Evolutionary conservation across 2,797 vertebrate genomes (phyloP).

Genomic region (Miichthys miiuy): DNA sequence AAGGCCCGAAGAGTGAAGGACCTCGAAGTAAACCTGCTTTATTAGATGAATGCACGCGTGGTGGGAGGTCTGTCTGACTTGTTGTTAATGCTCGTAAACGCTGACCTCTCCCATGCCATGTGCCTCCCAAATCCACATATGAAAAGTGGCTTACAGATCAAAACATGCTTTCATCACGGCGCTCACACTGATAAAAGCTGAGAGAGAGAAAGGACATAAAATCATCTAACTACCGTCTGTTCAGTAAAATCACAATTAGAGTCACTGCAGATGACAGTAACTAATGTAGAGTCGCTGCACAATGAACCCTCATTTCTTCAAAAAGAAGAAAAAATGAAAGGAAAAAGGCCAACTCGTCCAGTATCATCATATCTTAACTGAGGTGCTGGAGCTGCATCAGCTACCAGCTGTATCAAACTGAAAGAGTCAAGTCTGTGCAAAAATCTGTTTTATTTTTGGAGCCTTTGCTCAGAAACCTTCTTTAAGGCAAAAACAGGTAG

Average conservation of each 20-base stretch:
- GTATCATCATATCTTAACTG: too few species aligned
- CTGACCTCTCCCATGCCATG: conserved; percentile 73
- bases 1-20: conserved; percentile 42
- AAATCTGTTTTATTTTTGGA: neutral
- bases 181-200: conserved; percentile 12
- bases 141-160: conserved; percentile 69
- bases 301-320: neutral
- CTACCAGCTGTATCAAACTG: too few species aligned
- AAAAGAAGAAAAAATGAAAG: neutral
- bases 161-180: conserved; percentile 67
- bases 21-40: conserved; percentile 31
- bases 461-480: too few species aligned
- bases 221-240: neutral
- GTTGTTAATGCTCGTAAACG: conserved; percentile 53
- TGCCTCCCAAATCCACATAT: conserved; percentile 62
- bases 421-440: neutral
- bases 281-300: neutral
- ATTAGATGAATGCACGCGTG: conserved; percentile 40
- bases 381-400: too few species aligned
- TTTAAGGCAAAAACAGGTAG: too few species aligned
- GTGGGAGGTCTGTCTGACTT: conserved; percentile 69
- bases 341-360: too few species aligned
- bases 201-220: neutral
- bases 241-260: neutral
- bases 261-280: neutral